Percentiles rank a stretch among this genome's conserved stretches.
phyloP scores from a whole-genome alignment of 2,113 vertebrate genomes.

The Lepus timidus region DNA sequence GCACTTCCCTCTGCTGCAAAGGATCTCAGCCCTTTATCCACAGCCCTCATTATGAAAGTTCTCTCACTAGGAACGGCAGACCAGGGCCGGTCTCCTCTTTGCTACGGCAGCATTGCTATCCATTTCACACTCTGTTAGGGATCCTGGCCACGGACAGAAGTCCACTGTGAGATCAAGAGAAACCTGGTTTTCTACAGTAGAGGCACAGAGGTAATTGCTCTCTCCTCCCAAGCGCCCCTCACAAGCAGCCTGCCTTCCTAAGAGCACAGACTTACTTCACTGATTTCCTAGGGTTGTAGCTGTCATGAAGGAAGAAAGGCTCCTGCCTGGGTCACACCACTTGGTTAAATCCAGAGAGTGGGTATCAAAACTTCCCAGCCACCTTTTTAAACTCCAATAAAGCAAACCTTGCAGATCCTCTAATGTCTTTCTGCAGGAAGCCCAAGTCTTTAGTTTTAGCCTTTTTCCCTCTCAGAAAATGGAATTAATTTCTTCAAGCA shows the following conservation, averaged over 20 bases:
- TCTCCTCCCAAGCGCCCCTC: constrained; percentile 66
- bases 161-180: constrained; percentile 80
- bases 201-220: constrained; percentile 76
- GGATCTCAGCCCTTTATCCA: constrained; percentile 76
- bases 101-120: constrained; percentile 56
- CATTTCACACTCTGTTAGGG: constrained; percentile 72
- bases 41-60: constrained; percentile 80
- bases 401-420: background rate
- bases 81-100: constrained; percentile 72
- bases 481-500: constrained; percentile 3
- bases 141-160: constrained; percentile 75
- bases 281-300: constrained; percentile 50
- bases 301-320: constrained; percentile 1
- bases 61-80: constrained; percentile 63
- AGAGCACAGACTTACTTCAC: constrained; percentile 67
- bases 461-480: constrained; percentile 15
- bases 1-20: constrained; percentile 77
- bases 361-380: background rate
- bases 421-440: background rate
- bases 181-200: constrained; percentile 68
- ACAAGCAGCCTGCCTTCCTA: constrained; percentile 66
- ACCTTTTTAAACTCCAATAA: background rate
- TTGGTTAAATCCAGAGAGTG: constrained; percentile 26
- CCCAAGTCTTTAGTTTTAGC: background rate
- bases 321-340: background rate